A percentile compares a stretch with the other conserved stretches of the same genome.
These are phyloP conservation scores for Limnothrissa miodon DNA, from an alignment of 2,113 vertebrate genomes.

Conservation along the genomic window DNA sequence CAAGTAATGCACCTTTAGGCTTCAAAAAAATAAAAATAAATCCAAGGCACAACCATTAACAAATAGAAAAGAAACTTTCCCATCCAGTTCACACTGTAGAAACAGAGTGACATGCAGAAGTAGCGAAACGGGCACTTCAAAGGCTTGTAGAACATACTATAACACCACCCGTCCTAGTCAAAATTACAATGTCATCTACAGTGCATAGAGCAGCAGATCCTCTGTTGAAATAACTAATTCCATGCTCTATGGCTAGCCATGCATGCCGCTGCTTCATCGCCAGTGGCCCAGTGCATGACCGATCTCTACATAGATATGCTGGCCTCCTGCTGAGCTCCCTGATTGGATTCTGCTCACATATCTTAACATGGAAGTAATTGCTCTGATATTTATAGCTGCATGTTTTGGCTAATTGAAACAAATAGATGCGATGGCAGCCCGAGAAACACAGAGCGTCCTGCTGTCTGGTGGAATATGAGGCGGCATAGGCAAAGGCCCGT, in stretches of 20 bases:
- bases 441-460: background rate
- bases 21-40: background rate
- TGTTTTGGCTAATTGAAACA: constrained; percentile 65
- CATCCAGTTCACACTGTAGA: background rate
- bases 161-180: background rate
- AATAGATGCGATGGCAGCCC: constrained; percentile 49
- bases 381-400: constrained; percentile 65
- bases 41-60: background rate
- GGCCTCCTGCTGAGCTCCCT: constrained; percentile 48
- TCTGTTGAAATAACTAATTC: background rate
- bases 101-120: background rate
- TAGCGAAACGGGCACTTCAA: background rate
- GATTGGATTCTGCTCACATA: constrained; percentile 47
- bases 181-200: background rate
- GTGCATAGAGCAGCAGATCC: no score
- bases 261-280: constrained; percentile 30
- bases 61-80: background rate
- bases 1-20: constrained; percentile 9
- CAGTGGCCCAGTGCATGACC: constrained; percentile 38
- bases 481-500: background rate
- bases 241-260: background rate
- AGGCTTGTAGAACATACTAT: background rate
- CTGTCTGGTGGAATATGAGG: background rate
- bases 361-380: constrained; percentile 61
- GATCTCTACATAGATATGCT: constrained; percentile 67